Percentiles rank a stretch among this genome's conserved stretches.
Conservation (phyloP, 2,888 invertebrate genomes). For the Fragum fragum region DNA sequence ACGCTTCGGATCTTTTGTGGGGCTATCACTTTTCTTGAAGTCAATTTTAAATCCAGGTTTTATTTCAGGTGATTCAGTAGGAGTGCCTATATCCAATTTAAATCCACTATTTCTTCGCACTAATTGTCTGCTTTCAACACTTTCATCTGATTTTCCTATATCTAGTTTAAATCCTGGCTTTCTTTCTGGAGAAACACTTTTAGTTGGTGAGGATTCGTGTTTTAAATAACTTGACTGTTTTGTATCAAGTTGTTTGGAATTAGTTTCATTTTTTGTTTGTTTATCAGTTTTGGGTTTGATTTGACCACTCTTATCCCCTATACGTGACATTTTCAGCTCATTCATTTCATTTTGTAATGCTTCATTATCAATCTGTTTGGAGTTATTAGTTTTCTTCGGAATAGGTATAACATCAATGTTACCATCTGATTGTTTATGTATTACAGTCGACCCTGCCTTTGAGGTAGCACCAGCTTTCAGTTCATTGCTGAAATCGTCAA, state of each 20-base stretch:
- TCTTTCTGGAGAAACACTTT: conserved; percentile 17
- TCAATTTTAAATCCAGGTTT: conserved; percentile 26
- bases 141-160: conserved; percentile 28
- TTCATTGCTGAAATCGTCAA: conserved; percentile 56
- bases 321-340: conserved; percentile 27
- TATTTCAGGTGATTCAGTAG: conserved; percentile 23
- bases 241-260: neutral
- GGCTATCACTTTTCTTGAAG: conserved; percentile 17
- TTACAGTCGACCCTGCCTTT: conserved; percentile 52
- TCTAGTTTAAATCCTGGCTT: conserved; percentile 25
- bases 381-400: conserved; percentile 16
- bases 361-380: conserved; percentile 29
- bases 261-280: neutral
- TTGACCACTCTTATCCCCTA: conserved; percentile 27
- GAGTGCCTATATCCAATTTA: conserved; percentile 11
- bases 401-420: conserved; percentile 33
- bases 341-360: conserved; percentile 37
- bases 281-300: conserved; percentile 6
- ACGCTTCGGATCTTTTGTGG: conserved; percentile 16
- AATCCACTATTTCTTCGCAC: conserved; percentile 24
- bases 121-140: conserved; percentile 3
- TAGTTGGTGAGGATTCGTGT: neutral
- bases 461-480: conserved; percentile 44
- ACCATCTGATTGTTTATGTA: conserved; percentile 52
- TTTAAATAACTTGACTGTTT: neutral